A percentile compares a stretch with the other conserved stretches of the same genome.
These are phyloP conservation scores for Luehdorfia chinensis DNA, from an alignment of 1,140 invertebrate genomes.

Conservation along the genomic window DNA sequence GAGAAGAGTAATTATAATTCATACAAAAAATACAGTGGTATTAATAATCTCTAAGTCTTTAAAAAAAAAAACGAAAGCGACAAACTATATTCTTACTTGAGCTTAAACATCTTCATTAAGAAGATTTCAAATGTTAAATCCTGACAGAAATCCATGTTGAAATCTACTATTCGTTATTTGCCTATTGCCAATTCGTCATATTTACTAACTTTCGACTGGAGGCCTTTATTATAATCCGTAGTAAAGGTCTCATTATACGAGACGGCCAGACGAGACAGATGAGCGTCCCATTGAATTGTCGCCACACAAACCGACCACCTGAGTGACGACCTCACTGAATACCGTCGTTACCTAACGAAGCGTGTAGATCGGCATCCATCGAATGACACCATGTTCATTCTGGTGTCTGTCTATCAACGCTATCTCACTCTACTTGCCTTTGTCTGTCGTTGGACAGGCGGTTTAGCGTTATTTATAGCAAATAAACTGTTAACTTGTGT, in stretches of 20 bases:
- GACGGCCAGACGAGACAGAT: conserved; percentile 42
- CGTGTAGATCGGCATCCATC: conserved; percentile 8
- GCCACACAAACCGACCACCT: conserved; percentile 32
- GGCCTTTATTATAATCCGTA: conserved; percentile 17
- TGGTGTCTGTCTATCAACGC: conserved; percentile 10
- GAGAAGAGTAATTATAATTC: too few species aligned
- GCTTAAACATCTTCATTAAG: too few species aligned
- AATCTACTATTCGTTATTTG: too few species aligned
- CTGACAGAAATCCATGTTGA: too few species aligned
- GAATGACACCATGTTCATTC: not conserved
- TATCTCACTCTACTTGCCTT: conserved; percentile 10
- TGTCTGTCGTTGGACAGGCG: not conserved
- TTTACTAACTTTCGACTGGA: too few species aligned
- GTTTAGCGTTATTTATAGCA: conserved; percentile 6
- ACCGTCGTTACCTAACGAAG: conserved; percentile 31
- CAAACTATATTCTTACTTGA: too few species aligned
- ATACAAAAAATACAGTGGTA: too few species aligned
- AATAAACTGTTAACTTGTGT: not conserved
- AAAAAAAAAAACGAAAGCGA: too few species aligned
- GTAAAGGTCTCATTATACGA: conserved; percentile 25
- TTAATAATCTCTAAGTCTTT: too few species aligned
- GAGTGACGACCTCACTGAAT: conserved; percentile 27
- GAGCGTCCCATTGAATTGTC: conserved; percentile 51
- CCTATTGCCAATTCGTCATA: too few species aligned
- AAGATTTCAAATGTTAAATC: too few species aligned